Percentiles rank a stretch among this genome's conserved stretches.
Conservation (phyloP, 2,113 vertebrate species). For the Halichoerus grypus region DNA sequence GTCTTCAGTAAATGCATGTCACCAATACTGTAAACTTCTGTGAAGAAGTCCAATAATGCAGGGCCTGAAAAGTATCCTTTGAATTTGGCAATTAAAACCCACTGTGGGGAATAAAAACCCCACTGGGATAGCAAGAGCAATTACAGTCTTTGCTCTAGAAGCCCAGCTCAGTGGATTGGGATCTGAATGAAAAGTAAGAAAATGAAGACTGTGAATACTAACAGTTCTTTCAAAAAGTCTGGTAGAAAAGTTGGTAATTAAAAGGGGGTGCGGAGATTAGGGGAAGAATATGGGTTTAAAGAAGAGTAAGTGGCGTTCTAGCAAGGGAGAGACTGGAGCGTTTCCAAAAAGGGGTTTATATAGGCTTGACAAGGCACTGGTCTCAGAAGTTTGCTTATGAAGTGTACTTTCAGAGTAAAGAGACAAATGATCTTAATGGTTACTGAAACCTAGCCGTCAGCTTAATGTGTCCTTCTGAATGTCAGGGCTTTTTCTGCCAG, state of each 20-base stretch:
- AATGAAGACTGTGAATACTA: background rate
- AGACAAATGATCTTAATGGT: background rate
- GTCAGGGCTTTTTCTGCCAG: background rate
- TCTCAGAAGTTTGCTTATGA: background rate
- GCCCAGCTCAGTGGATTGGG: background rate
- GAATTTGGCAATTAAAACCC: background rate
- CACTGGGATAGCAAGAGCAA: background rate
- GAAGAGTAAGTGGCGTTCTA: background rate
- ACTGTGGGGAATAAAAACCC: background rate
- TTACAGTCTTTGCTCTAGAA: background rate
- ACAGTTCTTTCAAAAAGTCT: background rate
- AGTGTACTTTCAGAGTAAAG: background rate
- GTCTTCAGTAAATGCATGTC: background rate
- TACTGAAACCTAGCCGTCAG: background rate
- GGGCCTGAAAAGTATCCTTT: background rate
- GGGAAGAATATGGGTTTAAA: background rate
- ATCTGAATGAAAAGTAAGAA: background rate
- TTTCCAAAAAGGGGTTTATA: background rate
- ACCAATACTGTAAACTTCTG: background rate
- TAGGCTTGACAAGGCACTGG: background rate
- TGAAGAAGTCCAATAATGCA: background rate
- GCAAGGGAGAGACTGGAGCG: background rate
- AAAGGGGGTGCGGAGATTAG: background rate
- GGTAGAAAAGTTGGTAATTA: background rate
- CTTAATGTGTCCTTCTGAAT: background rate